phyloP scores from a whole-genome alignment of 2,888 invertebrate genomes.

The Sarcophaga caerulescens region DNA sequence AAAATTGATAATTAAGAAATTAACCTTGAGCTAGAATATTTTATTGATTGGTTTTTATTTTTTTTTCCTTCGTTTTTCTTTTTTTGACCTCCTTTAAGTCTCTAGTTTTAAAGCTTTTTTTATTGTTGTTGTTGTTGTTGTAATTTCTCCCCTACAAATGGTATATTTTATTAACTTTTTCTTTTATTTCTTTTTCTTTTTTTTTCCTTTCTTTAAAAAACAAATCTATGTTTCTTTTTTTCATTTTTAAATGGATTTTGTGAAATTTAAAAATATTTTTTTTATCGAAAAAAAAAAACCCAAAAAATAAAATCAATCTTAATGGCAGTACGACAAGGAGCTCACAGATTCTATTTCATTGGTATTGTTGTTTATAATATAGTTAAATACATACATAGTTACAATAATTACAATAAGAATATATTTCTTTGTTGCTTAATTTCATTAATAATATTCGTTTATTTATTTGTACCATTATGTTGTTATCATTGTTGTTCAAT shows the following conservation, averaged over 20 bases:
- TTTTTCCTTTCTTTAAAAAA: slow-evolving; percentile 53
- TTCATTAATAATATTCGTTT: slow-evolving; percentile 60
- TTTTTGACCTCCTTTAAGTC: slow-evolving; percentile 22
- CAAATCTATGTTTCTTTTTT: slow-evolving; percentile 37
- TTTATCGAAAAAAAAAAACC: slow-evolving; percentile 11
- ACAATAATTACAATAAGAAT: slow-evolving; percentile 49
- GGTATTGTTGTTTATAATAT: slow-evolving; percentile 74
- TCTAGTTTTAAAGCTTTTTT: slow-evolving; percentile 35
- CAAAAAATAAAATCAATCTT: slow-evolving; percentile 73
- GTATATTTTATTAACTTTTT: slow-evolving; percentile 62
- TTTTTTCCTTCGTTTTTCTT: no score
- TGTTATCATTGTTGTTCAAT: slow-evolving; percentile 38
- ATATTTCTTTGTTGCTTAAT: slow-evolving; percentile 53
- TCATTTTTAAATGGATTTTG: slow-evolving; percentile 60
- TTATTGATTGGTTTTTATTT: no score
- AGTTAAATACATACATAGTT: not conserved
- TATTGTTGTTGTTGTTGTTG: slow-evolving; percentile 7
- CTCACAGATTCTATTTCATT: slow-evolving; percentile 82
- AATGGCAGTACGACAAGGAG: slow-evolving; percentile 81
- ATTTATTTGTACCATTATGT: slow-evolving; percentile 5
- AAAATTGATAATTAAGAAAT: no score
- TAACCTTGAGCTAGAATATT: no score
- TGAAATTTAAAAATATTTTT: not conserved
- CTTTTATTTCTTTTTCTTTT: slow-evolving; percentile 60
- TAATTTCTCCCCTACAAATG: slow-evolving; percentile 40